A percentile compares a stretch with the other conserved stretches of the same genome.
Conservation (phyloP, 2,888 invertebrate genomes). For the Diarsia rubi region DNA sequence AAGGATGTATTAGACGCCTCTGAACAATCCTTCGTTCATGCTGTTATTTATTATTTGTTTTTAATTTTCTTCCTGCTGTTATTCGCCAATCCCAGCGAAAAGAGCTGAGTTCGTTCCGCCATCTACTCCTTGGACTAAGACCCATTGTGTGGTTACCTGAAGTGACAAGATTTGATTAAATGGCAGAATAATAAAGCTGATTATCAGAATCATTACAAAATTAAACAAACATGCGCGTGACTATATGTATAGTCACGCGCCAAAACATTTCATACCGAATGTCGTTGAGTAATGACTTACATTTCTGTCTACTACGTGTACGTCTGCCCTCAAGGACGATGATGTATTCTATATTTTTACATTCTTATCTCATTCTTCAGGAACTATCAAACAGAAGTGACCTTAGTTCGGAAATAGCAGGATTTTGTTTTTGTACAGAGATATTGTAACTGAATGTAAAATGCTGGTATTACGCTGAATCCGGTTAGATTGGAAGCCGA, state of each 20-base stretch:
- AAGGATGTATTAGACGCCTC: no score
- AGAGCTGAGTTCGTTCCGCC: no score
- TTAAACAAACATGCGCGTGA: neutral
- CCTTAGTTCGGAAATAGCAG: neutral
- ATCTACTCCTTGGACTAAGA: no score
- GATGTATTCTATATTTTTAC: conserved; percentile 27
- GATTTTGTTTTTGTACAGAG: neutral
- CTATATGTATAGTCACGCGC: no score
- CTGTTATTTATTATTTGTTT: no score
- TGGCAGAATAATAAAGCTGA: no score
- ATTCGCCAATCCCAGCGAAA: no score
- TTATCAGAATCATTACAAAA: neutral
- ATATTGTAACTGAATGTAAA: neutral
- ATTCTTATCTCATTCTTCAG: conserved; percentile 29
- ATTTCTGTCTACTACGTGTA: conserved; percentile 1
- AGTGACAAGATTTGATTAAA: no score
- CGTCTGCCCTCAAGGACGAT: conserved; percentile 24
- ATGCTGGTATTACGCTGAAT: neutral
- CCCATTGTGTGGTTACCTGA: no score
- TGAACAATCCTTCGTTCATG: no score
- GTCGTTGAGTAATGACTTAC: conserved; percentile 43
- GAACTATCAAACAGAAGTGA: conserved; percentile 11
- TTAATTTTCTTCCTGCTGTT: no score
- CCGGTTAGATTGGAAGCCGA: neutral
- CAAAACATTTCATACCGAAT: conserved; percentile 35